Evolutionary conservation across 2,797 vertebrate genomes (phyloP).

Genomic region (Takifugu rubripes): DNA sequence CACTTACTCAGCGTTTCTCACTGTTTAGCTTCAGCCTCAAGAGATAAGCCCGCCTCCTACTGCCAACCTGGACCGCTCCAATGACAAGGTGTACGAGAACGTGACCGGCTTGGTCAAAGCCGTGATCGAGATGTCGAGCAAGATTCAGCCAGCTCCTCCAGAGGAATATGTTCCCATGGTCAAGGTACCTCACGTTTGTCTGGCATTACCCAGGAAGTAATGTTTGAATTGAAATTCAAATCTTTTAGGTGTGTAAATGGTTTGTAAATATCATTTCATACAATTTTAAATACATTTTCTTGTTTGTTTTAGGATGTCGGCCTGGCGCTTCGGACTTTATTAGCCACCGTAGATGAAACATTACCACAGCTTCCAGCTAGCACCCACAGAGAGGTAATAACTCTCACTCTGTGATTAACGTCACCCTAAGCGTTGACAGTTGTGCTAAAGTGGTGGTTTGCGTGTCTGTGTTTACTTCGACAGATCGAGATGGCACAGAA

Average conservation of each 20-base stretch:
- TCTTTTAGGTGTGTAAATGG: background rate
- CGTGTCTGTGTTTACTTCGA: conserved; percentile 1
- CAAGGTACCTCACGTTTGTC: conserved; percentile 77
- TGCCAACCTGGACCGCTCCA: conserved; percentile 95
- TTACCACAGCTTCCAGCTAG: conserved; percentile 90
- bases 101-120: conserved; percentile 97
- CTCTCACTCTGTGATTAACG: background rate
- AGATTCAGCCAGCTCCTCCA: conserved; percentile 93
- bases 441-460: background rate
- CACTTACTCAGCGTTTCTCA: background rate
- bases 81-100: conserved; percentile 97
- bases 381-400: conserved; percentile 92
- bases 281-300: background rate
- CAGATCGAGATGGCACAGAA: conserved; percentile 99
- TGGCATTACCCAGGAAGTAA: too few species aligned
- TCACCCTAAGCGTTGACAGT: background rate
- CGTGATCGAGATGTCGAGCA: conserved; percentile 98
- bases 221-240: background rate
- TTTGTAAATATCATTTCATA: background rate
- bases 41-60: conserved; percentile 98
- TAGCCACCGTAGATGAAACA: conserved; percentile 96
- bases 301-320: conserved; percentile 85
- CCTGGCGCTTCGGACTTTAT: conserved; percentile 89
- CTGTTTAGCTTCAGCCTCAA: conserved; percentile 89
- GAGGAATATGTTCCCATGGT: conserved; percentile 99